Percentiles rank a stretch among this genome's conserved stretches.
phyloP scores from a whole-genome alignment of 2,888 invertebrate species.

The Chesias legatella region DNA sequence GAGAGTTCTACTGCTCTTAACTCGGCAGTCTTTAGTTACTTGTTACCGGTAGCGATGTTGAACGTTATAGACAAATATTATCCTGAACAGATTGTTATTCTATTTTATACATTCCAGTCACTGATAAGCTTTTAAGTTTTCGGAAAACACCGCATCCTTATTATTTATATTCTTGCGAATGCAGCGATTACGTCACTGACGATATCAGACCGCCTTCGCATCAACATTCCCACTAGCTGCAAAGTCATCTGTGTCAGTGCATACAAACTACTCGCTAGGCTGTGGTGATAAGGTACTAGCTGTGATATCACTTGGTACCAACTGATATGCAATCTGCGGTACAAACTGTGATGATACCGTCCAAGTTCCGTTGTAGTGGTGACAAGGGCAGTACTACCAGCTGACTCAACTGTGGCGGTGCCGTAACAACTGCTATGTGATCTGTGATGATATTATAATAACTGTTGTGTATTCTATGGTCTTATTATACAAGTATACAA shows the following conservation, averaged over 20 bases:
- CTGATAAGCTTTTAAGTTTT: background rate
- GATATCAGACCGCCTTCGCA: conserved; percentile 5
- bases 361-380: no score
- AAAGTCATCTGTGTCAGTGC: background rate
- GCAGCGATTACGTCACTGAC: conserved; percentile 8
- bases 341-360: no score
- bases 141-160: background rate
- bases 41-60: no score
- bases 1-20: no score
- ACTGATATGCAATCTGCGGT: conserved; percentile 1
- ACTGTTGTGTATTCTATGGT: conserved; percentile 8
- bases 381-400: conserved; percentile 5
- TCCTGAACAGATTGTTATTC: no score
- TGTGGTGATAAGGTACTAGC: background rate
- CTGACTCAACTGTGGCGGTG: conserved; percentile 2
- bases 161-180: conserved; percentile 1
- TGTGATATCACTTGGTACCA: background rate
- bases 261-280: background rate
- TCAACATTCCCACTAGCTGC: conserved; percentile 3
- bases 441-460: conserved; percentile 5
- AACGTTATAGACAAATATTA: no score
- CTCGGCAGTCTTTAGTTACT: no score
- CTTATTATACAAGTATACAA: conserved; percentile 13
- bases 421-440: conserved; percentile 1
- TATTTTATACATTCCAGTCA: background rate